These are phyloP conservation scores for Drosophila differens DNA, from an alignment of 2,888 invertebrate species.

Conservation along the genomic window DNA sequence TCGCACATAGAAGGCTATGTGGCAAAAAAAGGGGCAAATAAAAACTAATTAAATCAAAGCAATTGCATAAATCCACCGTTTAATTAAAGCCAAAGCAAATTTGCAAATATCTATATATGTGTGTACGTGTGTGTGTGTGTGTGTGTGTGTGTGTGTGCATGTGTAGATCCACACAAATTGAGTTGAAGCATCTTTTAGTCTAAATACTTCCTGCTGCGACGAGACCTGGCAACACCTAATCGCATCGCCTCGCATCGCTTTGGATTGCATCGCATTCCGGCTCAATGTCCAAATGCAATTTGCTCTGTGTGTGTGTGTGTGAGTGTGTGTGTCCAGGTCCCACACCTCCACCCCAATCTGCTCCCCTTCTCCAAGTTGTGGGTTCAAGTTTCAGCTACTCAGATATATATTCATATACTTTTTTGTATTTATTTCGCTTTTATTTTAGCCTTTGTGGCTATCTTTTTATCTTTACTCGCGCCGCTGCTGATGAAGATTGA, in stretches of 20 bases:
- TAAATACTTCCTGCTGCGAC: constrained; percentile 76
- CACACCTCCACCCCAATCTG: not conserved
- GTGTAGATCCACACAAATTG: constrained; percentile 14
- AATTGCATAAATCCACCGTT: constrained; percentile 66
- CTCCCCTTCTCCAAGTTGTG: not conserved
- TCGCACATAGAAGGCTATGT: constrained; percentile 5
- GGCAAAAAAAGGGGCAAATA: not conserved
- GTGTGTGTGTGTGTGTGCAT: not conserved
- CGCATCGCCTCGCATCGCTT: constrained; percentile 7
- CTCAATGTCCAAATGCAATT: constrained; percentile 17
- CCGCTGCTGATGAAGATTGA: constrained; percentile 68
- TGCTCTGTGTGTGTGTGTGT: not conserved
- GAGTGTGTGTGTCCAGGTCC: constrained; percentile 10
- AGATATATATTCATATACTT: not conserved
- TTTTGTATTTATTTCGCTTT: not conserved
- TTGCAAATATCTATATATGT: constrained; percentile 11
- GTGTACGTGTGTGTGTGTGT: not conserved
- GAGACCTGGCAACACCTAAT: constrained; percentile 33
- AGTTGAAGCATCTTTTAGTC: constrained; percentile 21
- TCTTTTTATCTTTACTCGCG: constrained; percentile 1
- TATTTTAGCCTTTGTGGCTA: constrained; percentile 6
- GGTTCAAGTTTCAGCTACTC: not conserved
- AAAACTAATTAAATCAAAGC: constrained; percentile 74
- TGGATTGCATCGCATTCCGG: constrained; percentile 8
- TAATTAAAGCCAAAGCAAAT: constrained; percentile 64